Percentiles rank a stretch among this genome's conserved stretches.
These are phyloP conservation scores for Perizoma flavofasciatum DNA, from an alignment of 2,888 invertebrate species.

Conservation along the genomic window DNA sequence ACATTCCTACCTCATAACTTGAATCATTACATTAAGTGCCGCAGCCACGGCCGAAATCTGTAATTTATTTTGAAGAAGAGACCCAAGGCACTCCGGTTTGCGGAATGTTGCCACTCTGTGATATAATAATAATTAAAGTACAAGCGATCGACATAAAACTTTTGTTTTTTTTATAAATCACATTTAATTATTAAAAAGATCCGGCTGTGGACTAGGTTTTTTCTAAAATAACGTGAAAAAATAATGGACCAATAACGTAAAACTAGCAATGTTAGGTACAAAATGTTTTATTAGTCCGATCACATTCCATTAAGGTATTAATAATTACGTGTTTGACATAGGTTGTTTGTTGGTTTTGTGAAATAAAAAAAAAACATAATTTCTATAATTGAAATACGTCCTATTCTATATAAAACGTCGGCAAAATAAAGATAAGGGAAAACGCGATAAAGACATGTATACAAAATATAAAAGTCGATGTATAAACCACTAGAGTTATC, in stretches of 20 bases:
- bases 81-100: constrained; percentile 59
- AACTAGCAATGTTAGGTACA: not conserved
- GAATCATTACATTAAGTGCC: constrained; percentile 10
- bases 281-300: no score
- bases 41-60: constrained; percentile 20
- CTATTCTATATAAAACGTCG: no score
- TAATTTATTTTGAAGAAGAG: constrained; percentile 57
- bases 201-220: constrained; percentile 9
- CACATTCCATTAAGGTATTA: no score
- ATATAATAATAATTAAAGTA: constrained; percentile 23
- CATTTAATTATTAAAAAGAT: not conserved
- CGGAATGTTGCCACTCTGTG: constrained; percentile 47
- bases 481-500: no score
- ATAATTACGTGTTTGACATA: no score
- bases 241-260: constrained; percentile 5
- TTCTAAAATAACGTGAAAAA: not conserved
- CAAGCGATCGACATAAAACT: constrained; percentile 7
- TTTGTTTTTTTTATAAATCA: not conserved
- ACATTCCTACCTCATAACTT: not conserved
- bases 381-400: no score
- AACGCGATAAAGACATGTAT: no score
- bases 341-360: no score
- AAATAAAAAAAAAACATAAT: no score
- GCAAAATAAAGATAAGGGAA: no score
- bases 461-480: no score